A percentile compares a stretch with the other conserved stretches of the same genome.
These are phyloP conservation scores for Coelopa pilipes DNA, from an alignment of 2,888 invertebrate genomes.

Conservation along the genomic window DNA sequence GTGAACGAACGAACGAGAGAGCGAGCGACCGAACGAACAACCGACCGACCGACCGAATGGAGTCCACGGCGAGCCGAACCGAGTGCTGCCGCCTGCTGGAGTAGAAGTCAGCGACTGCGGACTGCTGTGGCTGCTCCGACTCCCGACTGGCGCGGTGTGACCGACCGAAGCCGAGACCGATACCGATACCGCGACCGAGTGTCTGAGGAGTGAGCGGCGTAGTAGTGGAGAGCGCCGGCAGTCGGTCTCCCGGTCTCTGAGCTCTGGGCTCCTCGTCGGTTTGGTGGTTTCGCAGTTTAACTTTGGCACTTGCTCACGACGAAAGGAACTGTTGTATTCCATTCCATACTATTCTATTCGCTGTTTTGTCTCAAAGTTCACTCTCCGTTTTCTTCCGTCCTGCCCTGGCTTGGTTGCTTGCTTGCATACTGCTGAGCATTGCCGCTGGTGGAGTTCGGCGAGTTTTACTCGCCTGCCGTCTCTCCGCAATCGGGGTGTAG, in stretches of 20 bases:
- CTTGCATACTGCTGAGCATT: no score
- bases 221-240: constrained; percentile 3
- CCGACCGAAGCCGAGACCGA: no score
- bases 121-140: no score
- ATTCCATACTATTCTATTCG: background rate
- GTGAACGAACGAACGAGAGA: no score
- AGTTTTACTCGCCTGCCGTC: no score
- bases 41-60: no score
- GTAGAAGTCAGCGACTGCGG: no score
- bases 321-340: constrained; percentile 41
- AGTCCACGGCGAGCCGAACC: constrained; percentile 10
- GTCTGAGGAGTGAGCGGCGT: constrained; percentile 21
- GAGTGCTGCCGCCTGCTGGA: background rate
- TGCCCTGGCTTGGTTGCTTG: no score
- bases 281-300: constrained; percentile 49
- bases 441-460: no score
- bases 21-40: no score
- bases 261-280: constrained; percentile 43
- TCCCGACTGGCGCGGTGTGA: background rate
- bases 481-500: constrained; percentile 44
- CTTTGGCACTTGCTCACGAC: constrained; percentile 51
- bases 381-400: background rate
- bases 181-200: constrained; percentile 16
- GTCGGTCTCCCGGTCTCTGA: background rate
- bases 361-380: constrained; percentile 15